These are phyloP conservation scores for Philypnodon macrostomus DNA, from an alignment of 2,797 vertebrate genomes.

Conservation along the genomic window DNA sequence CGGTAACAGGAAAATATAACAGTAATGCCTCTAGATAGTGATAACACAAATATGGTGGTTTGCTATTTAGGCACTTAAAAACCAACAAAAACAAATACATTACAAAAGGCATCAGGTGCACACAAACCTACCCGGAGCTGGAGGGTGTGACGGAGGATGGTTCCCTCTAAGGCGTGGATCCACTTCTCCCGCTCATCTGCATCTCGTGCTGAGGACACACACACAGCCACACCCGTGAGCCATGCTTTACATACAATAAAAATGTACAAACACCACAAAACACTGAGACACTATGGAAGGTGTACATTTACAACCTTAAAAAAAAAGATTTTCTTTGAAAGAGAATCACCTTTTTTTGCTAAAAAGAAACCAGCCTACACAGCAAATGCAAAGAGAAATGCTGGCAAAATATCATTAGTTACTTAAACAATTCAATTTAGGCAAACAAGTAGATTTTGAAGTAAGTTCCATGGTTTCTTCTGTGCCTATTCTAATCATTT, in stretches of 20 bases:
- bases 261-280: conserved; percentile 19
- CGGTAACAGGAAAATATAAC: too few relatives aligned
- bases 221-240: conserved; percentile 57
- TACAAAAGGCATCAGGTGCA: conserved; percentile 2
- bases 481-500: too few relatives aligned
- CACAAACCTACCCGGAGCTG: conserved; percentile 85
- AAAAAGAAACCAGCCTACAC: too few relatives aligned
- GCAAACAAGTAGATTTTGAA: too few relatives aligned
- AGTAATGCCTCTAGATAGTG: too few relatives aligned
- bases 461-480: too few relatives aligned
- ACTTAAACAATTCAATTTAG: too few relatives aligned
- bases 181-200: conserved; percentile 98
- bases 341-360: not conserved
- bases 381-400: too few relatives aligned
- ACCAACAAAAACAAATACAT: too few relatives aligned
- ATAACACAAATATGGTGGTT: too few relatives aligned
- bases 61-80: too few relatives aligned
- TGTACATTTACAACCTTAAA: not conserved
- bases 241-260: conserved; percentile 28
- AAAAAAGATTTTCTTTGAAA: not conserved
- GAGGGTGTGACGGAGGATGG: conserved; percentile 95
- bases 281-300: conserved; percentile 26
- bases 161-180: conserved; percentile 99
- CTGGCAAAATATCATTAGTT: too few relatives aligned
- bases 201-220: conserved; percentile 85